phyloP scores from a whole-genome alignment of 1,140 invertebrate genomes.

The Akabosia matsudoensis region DNA sequence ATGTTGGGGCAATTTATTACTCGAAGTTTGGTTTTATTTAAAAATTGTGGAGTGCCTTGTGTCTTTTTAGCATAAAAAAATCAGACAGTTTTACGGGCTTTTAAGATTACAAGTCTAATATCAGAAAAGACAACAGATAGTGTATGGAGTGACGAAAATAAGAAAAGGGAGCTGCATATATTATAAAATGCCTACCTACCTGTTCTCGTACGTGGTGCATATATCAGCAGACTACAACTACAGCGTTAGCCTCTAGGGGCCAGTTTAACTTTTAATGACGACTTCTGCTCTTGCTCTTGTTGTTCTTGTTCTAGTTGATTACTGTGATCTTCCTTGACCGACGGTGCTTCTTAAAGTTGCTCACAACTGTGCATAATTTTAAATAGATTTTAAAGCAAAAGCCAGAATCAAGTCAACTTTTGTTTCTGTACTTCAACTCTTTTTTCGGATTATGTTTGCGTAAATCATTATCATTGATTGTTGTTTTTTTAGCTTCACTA shows the following conservation, averaged over 20 bases:
- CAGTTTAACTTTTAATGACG: background rate
- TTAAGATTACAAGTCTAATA: too few species aligned
- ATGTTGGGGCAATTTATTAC: too few species aligned
- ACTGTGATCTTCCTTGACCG: background rate
- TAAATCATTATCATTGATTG: slow-evolving; percentile 15
- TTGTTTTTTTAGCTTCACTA: background rate
- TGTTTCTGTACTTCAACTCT: background rate
- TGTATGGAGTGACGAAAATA: too few species aligned
- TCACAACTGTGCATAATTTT: slow-evolving; percentile 4
- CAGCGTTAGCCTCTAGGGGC: background rate
- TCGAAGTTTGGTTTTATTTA: too few species aligned
- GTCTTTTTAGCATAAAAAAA: too few species aligned
- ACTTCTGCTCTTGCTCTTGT: slow-evolving; percentile 12
- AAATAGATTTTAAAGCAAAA: background rate
- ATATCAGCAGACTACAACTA: background rate
- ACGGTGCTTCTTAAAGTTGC: background rate
- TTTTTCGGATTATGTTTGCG: slow-evolving; percentile 1
- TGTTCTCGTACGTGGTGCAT: background rate
- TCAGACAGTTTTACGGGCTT: too few species aligned
- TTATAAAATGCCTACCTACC: too few species aligned
- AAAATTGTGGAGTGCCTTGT: too few species aligned
- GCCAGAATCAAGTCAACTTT: too few species aligned
- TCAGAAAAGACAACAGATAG: too few species aligned
- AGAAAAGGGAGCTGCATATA: too few species aligned
- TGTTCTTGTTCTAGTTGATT: slow-evolving; percentile 8